phyloP scores from a whole-genome alignment of 2,797 vertebrate species.

The Phoxinus dragarum region DNA sequence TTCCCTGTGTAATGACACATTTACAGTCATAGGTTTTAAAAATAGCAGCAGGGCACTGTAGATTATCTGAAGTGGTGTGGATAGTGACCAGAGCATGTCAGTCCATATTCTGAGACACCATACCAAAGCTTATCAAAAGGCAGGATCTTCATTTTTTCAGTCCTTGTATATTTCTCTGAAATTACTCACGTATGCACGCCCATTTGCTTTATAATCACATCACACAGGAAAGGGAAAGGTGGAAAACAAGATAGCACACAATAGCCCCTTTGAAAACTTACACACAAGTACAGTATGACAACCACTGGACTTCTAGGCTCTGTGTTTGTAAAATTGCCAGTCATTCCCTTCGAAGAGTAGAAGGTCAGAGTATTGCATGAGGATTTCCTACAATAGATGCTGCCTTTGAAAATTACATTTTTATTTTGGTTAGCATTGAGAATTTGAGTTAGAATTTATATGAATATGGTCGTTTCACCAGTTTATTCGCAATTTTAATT shows the following conservation, averaged over 20 bases:
- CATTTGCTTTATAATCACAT: not conserved
- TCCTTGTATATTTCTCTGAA: not conserved
- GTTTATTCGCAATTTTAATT: not conserved
- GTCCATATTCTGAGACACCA: constrained; percentile 1
- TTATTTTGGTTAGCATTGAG: not conserved
- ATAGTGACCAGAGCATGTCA: constrained; percentile 22
- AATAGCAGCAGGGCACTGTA: not conserved
- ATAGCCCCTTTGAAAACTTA: constrained; percentile 6
- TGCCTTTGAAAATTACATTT: not conserved
- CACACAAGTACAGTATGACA: not conserved
- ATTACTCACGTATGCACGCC: not conserved
- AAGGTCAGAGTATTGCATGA: constrained; percentile 12
- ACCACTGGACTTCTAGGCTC: constrained; percentile 23
- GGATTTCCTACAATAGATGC: not conserved
- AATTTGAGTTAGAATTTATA: not conserved
- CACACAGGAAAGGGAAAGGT: not conserved
- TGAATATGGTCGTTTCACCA: not conserved
- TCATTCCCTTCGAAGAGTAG: not conserved
- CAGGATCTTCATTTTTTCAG: not conserved
- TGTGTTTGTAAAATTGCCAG: constrained; percentile 23
- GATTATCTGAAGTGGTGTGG: constrained; percentile 32
- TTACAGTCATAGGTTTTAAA: constrained; percentile 15
- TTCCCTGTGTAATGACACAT: not conserved
- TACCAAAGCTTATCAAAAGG: not conserved
- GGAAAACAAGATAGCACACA: not conserved